These are phyloP conservation scores for Barnardius zonarius DNA, from an alignment of 2,113 vertebrate genomes.

Conservation along the genomic window DNA sequence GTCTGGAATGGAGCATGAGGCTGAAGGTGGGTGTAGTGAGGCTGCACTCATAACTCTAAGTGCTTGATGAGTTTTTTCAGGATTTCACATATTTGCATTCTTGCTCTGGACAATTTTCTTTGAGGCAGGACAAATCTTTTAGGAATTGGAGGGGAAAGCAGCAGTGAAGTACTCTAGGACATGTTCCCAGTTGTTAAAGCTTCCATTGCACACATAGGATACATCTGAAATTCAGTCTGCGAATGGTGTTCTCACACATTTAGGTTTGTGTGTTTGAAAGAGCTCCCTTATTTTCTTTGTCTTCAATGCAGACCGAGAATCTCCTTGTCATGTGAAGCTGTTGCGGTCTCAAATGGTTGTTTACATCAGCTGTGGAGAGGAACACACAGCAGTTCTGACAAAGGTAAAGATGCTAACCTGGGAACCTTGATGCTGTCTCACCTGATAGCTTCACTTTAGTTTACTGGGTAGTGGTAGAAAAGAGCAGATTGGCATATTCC, in stretches of 20 bases:
- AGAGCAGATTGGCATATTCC: neutral
- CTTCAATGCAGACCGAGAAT: conserved; percentile 83
- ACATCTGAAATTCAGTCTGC: neutral
- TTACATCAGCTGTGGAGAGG: conserved; percentile 93
- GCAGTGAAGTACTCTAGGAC: neutral
- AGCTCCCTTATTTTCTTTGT: neutral
- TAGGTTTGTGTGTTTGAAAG: neutral
- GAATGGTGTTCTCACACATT: neutral
- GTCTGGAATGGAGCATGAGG: neutral
- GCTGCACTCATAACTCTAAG: neutral
- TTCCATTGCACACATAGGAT: neutral
- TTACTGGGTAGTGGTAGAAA: neutral
- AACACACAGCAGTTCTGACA: conserved; percentile 91
- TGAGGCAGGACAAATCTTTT: neutral
- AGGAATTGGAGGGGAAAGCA: neutral
- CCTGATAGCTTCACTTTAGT: neutral
- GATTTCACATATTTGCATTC: neutral
- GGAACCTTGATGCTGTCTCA: neutral
- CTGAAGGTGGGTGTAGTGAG: neutral
- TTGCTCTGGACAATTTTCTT: neutral
- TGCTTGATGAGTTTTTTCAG: neutral
- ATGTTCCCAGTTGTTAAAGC: neutral
- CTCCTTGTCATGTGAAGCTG: conserved; percentile 94
- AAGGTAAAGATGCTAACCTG: conserved; percentile 79
- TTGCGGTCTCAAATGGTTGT: conserved; percentile 93